phyloP scores from a whole-genome alignment of 2,113 vertebrate genomes.

The Nycticryphes semicollaris region DNA sequence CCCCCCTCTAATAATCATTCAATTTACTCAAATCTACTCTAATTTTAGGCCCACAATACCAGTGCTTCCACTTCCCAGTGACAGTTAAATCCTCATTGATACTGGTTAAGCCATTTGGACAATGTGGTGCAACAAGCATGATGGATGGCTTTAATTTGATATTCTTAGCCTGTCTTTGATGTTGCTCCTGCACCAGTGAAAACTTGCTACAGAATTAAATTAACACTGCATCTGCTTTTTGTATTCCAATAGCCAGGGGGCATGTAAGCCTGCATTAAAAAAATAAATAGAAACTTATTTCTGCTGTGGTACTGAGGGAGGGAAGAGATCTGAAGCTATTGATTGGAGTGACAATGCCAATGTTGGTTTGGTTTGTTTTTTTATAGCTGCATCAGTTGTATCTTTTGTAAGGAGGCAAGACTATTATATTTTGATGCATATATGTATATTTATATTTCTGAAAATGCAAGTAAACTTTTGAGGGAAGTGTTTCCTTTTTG shows the following conservation, averaged over 20 bases:
- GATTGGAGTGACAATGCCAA: background rate
- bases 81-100: conserved; percentile 65
- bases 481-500: background rate
- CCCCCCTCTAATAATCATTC: conserved; percentile 39
- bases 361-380: background rate
- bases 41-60: conserved; percentile 49
- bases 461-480: background rate
- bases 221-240: conserved; percentile 71
- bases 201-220: conserved; percentile 74
- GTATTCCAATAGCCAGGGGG: conserved; percentile 49
- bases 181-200: conserved; percentile 66
- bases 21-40: conserved; percentile 63
- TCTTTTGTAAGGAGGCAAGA: background rate
- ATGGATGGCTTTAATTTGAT: conserved; percentile 81
- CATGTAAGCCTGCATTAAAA: conserved; percentile 8
- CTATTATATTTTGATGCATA: background rate
- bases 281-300: conserved; percentile 26
- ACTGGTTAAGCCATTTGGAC: conserved; percentile 61
- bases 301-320: background rate
- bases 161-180: conserved; percentile 71
- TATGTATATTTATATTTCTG: background rate
- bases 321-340: background rate
- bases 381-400: background rate
- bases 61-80: conserved; percentile 28
- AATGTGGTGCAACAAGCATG: conserved; percentile 65